Evolutionary conservation across 2,797 vertebrate species (phyloP).

Genomic region (Chromis chromis): DNA sequence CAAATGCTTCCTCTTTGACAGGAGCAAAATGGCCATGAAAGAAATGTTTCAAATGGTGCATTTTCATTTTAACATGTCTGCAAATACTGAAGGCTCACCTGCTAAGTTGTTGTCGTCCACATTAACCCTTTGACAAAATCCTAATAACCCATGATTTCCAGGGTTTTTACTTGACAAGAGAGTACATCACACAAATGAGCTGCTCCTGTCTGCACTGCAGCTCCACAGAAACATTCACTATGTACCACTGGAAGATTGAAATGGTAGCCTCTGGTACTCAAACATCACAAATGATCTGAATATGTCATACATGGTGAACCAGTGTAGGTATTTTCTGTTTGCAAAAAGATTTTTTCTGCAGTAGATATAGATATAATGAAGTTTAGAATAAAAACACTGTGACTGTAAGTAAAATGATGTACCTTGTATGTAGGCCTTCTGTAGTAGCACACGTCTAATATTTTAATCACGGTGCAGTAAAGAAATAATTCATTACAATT

Average conservation of each 20-base stretch:
- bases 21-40: conserved; percentile 4
- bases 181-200: conserved; percentile 1
- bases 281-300: neutral
- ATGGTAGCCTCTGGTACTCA: neutral
- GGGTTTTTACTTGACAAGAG: conserved; percentile 8
- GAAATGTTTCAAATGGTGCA: conserved; percentile 1
- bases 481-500: neutral
- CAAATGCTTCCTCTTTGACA: conserved; percentile 59
- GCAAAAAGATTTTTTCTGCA: neutral
- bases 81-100: conserved; percentile 2
- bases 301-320: neutral
- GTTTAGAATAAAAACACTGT: neutral
- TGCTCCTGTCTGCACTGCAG: neutral
- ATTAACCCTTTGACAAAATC: neutral
- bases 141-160: conserved; percentile 1
- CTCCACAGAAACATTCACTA: neutral
- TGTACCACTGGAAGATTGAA: neutral
- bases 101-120: neutral
- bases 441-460: neutral
- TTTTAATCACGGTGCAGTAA: neutral
- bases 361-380: neutral
- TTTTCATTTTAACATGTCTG: conserved; percentile 20
- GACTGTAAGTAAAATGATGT: neutral
- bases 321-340: neutral
- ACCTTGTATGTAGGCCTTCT: neutral